Conservation (phyloP, 1,140 invertebrate species). For the Pachypeltis micranthus region DNA sequence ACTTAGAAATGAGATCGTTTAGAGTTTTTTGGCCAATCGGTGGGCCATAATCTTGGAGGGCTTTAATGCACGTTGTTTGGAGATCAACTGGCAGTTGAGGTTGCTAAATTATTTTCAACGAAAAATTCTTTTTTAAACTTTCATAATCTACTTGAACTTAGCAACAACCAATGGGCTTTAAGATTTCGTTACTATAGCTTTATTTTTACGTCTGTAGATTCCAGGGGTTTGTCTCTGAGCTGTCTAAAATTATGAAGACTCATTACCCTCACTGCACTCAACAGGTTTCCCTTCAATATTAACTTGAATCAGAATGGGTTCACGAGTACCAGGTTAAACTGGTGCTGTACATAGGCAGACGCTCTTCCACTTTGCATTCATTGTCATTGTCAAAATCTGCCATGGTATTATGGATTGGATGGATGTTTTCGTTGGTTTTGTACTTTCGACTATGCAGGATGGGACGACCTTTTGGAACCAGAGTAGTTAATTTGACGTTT, state of each 20-base stretch:
- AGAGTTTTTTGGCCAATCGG: too few relatives aligned
- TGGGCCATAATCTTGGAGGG: too few relatives aligned
- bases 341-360: background rate
- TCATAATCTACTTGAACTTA: background rate
- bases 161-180: slow-evolving; percentile 7
- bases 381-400: too few relatives aligned
- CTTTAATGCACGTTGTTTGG: too few relatives aligned
- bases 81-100: too few relatives aligned
- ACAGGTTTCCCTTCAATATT: background rate
- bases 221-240: background rate
- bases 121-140: background rate
- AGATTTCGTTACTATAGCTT: background rate
- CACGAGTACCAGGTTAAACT: background rate
- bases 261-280: background rate
- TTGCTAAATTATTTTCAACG: background rate
- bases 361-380: background rate
- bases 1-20: too few relatives aligned
- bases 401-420: too few relatives aligned
- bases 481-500: too few relatives aligned
- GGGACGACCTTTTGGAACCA: too few relatives aligned
- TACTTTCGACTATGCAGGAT: too few relatives aligned
- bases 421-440: too few relatives aligned
- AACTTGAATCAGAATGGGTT: background rate
- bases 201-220: background rate
- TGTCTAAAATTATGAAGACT: background rate